Conservation (phyloP, 1,140 invertebrate genomes). For the Drosophila funebris region DNA sequence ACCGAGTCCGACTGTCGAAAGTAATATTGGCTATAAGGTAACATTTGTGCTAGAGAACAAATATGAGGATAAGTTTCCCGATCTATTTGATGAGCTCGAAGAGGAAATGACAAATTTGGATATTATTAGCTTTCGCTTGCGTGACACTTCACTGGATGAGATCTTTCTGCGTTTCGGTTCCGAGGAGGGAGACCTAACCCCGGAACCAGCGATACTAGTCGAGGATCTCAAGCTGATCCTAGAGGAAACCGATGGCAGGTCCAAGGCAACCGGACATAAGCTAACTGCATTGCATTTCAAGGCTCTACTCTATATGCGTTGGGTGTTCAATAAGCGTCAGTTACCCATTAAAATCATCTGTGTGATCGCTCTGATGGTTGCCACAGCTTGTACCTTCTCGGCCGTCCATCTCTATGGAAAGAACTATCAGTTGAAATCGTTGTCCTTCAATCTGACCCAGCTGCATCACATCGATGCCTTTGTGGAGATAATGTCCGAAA, state of each 20-base stretch:
- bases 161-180: slow-evolving; percentile 85
- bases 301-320: slow-evolving; percentile 37
- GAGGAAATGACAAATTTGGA: slow-evolving; percentile 84
- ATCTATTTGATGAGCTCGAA: slow-evolving; percentile 86
- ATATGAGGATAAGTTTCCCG: slow-evolving; percentile 86
- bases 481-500: slow-evolving; percentile 23
- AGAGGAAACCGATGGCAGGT: neutral
- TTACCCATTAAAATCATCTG: slow-evolving; percentile 25
- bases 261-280: neutral
- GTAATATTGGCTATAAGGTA: slow-evolving; percentile 86
- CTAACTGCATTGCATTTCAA: neutral
- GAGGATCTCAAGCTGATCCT: slow-evolving; percentile 21
- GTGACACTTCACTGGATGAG: slow-evolving; percentile 96
- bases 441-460: slow-evolving; percentile 49
- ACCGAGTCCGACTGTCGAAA: slow-evolving; percentile 72
- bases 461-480: slow-evolving; percentile 33
- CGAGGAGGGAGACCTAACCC: slow-evolving; percentile 40
- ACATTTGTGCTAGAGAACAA: slow-evolving; percentile 86
- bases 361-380: neutral
- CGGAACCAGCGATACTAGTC: slow-evolving; percentile 21
- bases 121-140: slow-evolving; percentile 94
- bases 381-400: slow-evolving; percentile 23
- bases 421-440: slow-evolving; percentile 17
- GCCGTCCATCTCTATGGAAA: slow-evolving; percentile 46
- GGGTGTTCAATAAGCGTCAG: slow-evolving; percentile 1